Conservation (phyloP, 2,113 vertebrate species). For the Zosterops lateralis region DNA sequence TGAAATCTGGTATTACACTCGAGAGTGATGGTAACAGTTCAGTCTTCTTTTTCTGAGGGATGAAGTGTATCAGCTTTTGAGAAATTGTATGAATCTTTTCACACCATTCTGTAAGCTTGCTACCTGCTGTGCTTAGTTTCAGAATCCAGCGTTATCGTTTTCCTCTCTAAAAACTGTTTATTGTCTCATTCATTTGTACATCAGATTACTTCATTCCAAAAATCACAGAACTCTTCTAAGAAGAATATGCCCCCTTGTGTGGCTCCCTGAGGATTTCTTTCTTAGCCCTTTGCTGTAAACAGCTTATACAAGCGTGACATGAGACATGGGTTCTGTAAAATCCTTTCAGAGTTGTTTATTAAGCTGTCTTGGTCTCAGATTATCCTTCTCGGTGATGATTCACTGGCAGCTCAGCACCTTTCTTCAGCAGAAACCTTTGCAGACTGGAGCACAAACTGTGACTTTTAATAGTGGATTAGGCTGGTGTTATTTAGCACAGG, state of each 20-base stretch:
- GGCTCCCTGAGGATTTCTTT: constrained; percentile 1
- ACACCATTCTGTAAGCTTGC: not conserved
- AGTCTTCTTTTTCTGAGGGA: not conserved
- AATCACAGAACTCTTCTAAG: not conserved
- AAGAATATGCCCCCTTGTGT: not conserved
- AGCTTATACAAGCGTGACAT: not conserved
- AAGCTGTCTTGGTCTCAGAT: constrained; percentile 24
- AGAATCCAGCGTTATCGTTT: not conserved
- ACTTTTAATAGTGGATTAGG: not conserved
- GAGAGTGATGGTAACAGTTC: not conserved
- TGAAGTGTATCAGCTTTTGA: constrained; percentile 33
- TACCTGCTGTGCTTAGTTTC: constrained; percentile 45
- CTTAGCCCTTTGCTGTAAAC: constrained; percentile 12
- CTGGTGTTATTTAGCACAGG: not conserved
- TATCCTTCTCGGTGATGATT: constrained; percentile 14
- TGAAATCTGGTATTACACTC: not conserved
- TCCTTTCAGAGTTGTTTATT: constrained; percentile 37
- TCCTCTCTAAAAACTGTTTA: constrained; percentile 29
- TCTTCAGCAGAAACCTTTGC: not conserved
- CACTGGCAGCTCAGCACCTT: not conserved
- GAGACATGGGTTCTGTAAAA: not conserved
- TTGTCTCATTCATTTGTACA: constrained; percentile 12
- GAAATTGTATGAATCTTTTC: not conserved
- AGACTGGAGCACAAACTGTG: not conserved
- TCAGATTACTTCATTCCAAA: constrained; percentile 36